phyloP scores from a whole-genome alignment of 1,140 invertebrate species.

The Bicyclus anynana region DNA sequence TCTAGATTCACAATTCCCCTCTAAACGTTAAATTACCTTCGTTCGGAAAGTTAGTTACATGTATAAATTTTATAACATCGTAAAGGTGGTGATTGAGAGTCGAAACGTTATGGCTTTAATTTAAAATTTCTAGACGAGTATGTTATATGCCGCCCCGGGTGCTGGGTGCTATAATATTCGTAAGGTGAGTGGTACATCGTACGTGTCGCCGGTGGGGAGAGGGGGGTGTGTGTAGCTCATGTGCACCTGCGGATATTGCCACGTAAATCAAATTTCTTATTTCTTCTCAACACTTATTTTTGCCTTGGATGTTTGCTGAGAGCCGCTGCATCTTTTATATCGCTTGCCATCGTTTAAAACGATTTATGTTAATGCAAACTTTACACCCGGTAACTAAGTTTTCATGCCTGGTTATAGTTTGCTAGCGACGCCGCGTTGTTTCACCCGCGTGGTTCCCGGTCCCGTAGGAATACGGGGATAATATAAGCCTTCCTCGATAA shows the following conservation, averaged over 20 bases:
- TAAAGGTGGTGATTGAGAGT: conserved; percentile 19
- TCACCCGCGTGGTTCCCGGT: no score
- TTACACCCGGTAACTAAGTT: not conserved
- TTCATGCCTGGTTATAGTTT: no score
- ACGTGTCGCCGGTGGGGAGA: conserved; percentile 29
- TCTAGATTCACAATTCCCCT: not conserved
- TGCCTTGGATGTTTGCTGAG: conserved; percentile 32
- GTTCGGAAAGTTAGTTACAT: conserved; percentile 2
- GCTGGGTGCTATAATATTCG: conserved; percentile 27
- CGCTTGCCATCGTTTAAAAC: conserved; percentile 4
- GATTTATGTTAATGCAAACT: conserved; percentile 4
- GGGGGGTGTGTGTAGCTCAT: conserved; percentile 42
- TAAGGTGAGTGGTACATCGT: conserved; percentile 21
- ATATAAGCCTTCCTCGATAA: no score
- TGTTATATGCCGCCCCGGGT: conserved; percentile 15
- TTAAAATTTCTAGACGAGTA: conserved; percentile 36
- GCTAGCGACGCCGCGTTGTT: no score
- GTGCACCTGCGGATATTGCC: conserved; percentile 69
- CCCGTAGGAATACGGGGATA: no score
- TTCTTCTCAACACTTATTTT: conserved; percentile 57
- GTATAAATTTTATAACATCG: conserved; percentile 19
- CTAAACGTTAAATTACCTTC: conserved; percentile 5
- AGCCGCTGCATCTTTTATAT: conserved; percentile 14
- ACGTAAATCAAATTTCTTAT: conserved; percentile 71
- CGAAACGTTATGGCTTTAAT: conserved; percentile 33